Evolutionary conservation across 92 coral and sea anemone genomes (phyloP).

Genomic region (Porites lobata): DNA sequence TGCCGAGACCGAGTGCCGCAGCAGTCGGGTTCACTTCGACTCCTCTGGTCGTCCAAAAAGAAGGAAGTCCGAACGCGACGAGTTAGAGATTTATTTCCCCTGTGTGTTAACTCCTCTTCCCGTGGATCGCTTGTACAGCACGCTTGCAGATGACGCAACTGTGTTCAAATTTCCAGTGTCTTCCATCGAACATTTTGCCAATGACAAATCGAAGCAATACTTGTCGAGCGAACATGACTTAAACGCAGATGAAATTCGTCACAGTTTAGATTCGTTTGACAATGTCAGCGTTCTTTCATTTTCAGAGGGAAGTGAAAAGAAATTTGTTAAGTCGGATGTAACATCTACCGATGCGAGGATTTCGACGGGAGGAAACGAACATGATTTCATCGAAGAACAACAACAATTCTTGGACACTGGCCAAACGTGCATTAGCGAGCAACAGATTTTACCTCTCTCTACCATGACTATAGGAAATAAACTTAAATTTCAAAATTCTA

Average conservation of each 20-base stretch:
- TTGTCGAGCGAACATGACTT: background rate
- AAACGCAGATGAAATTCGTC: background rate
- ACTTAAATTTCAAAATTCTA: background rate
- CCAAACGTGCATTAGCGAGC: background rate
- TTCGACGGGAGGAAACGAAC: background rate
- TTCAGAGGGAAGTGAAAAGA: conserved; percentile 8
- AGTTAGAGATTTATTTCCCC: conserved; percentile 71
- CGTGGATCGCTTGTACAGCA: conserved; percentile 83
- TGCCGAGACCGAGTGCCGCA: conserved; percentile 4
- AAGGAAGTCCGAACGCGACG: conserved; percentile 65
- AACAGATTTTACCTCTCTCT: background rate
- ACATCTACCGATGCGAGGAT: background rate
- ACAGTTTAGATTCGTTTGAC: conserved; percentile 46
- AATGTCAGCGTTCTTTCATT: conserved; percentile 17
- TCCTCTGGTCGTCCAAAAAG: conserved; percentile 13
- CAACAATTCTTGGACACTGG: background rate
- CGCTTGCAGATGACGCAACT: conserved; percentile 63
- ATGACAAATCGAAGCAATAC: background rate
- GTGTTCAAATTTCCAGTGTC: conserved; percentile 71
- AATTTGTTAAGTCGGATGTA: background rate
- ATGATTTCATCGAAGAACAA: background rate
- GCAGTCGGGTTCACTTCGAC: conserved; percentile 11
- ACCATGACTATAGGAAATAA: background rate
- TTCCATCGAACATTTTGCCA: conserved; percentile 15
- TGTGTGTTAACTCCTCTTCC: conserved; percentile 84